Evolutionary conservation across 2,113 vertebrate genomes (phyloP), one percentile per base, ranked within the genome.

Genomic region (Gymnocephalus cernua): DNA sequence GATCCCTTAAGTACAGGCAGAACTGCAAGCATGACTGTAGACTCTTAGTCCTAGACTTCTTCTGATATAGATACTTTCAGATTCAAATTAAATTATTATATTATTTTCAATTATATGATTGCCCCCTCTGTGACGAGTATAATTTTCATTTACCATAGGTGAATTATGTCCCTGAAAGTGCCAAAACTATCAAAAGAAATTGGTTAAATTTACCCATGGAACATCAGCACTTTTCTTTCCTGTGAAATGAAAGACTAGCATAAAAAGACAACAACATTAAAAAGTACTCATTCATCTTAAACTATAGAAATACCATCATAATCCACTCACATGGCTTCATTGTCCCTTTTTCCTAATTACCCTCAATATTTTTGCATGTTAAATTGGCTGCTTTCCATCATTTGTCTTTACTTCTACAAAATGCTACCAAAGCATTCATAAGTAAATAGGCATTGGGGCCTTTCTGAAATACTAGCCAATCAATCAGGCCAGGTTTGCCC

Each of bases 401-500:
- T 88, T 74, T 61, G 53, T 84, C 61, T 79, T 38, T 45, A 67
- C 72, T 57, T 77, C 59, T 53, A 62, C 68, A 82, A 79, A 69
- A 80, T 80, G 69, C 54, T 80, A 72, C 81, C 61, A 74, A 79
- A 63, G 67, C 73, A 85, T 82, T 83, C 79, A 79, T 84, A 90
- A 82, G 86, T 69, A 90, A 89, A 76, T 92, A 66, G 56, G 73
- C 73, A 79, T 1, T 32, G 54, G 82, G 68, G 78, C 64, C 75
- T 80, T 67, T 84, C 71, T 82, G 74, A 90, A 89, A 90, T 79
- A 83, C 69, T 56, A 86, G 41, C 69, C 71, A 86, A 94, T 95
- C 93, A 92, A 94, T 95, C 93, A 94, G 89, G 67, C 67, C 58
- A 66, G 79, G 77, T 89, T 92, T 93, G 90, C 91, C 91, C 93